Conservation (phyloP, 2,888 invertebrate species). For the Eueremaeus valkanovi region DNA sequence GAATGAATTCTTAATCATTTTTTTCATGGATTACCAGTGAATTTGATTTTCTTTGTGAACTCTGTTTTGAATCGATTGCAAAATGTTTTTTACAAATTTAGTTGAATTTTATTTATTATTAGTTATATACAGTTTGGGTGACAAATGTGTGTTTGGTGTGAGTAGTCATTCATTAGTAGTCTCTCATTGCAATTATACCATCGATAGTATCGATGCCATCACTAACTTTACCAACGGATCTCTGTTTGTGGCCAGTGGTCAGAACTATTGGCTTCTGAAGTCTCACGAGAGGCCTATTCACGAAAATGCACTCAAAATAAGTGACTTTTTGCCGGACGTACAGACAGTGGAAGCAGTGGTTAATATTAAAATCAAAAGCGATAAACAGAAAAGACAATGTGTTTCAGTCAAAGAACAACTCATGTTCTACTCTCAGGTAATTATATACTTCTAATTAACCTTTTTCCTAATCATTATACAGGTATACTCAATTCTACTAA, state of each 20-base stretch:
- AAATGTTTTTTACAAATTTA: constrained; percentile 13
- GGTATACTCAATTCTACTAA: too few relatives aligned
- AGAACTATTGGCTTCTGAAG: constrained; percentile 31
- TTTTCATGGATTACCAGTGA: constrained; percentile 4
- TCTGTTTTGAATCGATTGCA: not conserved
- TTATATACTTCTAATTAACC: too few relatives aligned
- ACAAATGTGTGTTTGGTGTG: not conserved
- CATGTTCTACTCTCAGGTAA: constrained; percentile 15
- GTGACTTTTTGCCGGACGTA: constrained; percentile 1
- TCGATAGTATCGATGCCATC: constrained; percentile 36
- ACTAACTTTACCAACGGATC: constrained; percentile 37
- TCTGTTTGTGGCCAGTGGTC: constrained; percentile 30
- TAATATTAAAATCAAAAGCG: constrained; percentile 12
- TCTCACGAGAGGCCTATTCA: constrained; percentile 19
- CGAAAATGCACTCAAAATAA: not conserved
- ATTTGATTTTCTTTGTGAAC: not conserved
- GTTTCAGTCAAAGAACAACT: constrained; percentile 17
- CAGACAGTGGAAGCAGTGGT: constrained; percentile 28
- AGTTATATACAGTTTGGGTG: not conserved
- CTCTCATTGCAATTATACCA: constrained; percentile 18
- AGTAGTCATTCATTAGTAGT: not conserved
- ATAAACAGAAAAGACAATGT: constrained; percentile 11
- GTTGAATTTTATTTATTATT: not conserved
- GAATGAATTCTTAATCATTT: not conserved
- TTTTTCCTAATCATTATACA: not conserved